Base-by-base conservation (phyloP, 2,888 invertebrate genomes). In the Zhuqinia jingwanae region DNA sequence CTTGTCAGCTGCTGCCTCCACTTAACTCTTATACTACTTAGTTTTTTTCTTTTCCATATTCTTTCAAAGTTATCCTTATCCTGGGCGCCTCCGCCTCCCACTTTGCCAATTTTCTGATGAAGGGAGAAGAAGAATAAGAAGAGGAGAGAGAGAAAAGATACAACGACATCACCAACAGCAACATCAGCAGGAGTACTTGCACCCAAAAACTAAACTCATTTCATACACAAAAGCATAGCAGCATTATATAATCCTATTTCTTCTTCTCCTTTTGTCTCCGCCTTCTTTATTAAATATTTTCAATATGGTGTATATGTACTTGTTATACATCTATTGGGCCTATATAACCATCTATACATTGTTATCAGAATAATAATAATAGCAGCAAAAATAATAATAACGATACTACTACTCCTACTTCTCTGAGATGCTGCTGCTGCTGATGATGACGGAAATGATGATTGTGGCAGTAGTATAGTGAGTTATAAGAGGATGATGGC, bases 1-100 rank as follows among this genome's bases (percentile, higher is more conserved):
- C 76, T 84, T 84, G 65, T 77, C 83, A 84, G 83, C 76, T 84
- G 83, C 25, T 77, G 42, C 58, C n/a, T 20, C n/a, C 0, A 36
- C 36, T 6, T 6, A 36, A 50, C 36, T 42, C 22, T 42, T 20
- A 15, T 13, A 36, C 53, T n/a, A 42, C 2, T 27, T 36, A 8
- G 36, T 36, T 36, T 36, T 36, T 36, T 36, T 36, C 36, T 36
- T 36, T 36, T 36, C 36, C 36, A 36, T 36, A 36, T 36, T 8
- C 36, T 36, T 15, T n/a, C 53, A 20, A 20, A 22, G 25, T 15
- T 13, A 20, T 60, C 25, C 30, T 22, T 63, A 11, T 45, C 47
- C 13, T n/a, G n/a, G n/a, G n/a, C n/a, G 6, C 53, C 2, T 63
- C 60, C 30, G 13, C 27, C 30, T 63, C 15, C 30, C 27, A 17